phyloP scores from a whole-genome alignment of 1,140 invertebrate genomes.

The silkworm (Bombyx mori) region ASM3026992v2 NC_085119.1:8024001-8024500 shows the following conservation, averaged over 20 bases:
- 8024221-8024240: too few species aligned
- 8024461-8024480: conserved; percentile 61
- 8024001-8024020: conserved; percentile 94
- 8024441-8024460: conserved; percentile 70
- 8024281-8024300: too few species aligned
- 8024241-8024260: too few species aligned
- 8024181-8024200: too few species aligned
- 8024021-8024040: conserved; percentile 88
- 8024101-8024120: too few species aligned
- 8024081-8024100: background rate
- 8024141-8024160: too few species aligned
- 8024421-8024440: conserved; percentile 55
- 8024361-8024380: conserved; percentile 48
- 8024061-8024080: conserved; percentile 85
- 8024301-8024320: too few species aligned
- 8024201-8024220: too few species aligned
- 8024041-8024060: conserved; percentile 89
- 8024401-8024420: conserved; percentile 54
- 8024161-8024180: too few species aligned
- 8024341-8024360: background rate
- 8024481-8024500: conserved; percentile 66
- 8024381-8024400: conserved; percentile 45
- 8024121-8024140: too few species aligned
- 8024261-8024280: too few species aligned
- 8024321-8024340: too few species aligned